Base-by-base conservation (phyloP, 2,113 vertebrate species). In the Hoplias malabaricus region DNA sequence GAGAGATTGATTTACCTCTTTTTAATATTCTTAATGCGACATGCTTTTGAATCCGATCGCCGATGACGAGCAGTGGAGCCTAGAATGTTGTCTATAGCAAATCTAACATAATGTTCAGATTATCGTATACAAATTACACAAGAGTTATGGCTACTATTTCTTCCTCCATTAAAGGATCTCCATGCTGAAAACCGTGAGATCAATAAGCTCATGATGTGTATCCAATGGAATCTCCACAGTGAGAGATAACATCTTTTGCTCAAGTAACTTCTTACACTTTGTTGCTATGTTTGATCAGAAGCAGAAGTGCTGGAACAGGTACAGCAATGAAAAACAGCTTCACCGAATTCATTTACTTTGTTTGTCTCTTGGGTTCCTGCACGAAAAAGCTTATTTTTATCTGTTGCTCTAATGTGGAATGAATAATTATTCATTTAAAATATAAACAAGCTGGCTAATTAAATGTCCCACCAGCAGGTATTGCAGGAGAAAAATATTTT, bases 1-100 rank as follows among this genome's bases (percentile, higher is more conserved):
- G 81, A 86, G 82, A 76, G 83, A 82, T 83, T 76, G 68, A 83
- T 82, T 75, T 43, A 66, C 10, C 53, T 33, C 23, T 27, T 46
- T 53, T 63, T 63, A n/a, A 33, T 33, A 63, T 36, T 63, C 31
- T 63, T 36, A 36, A 34, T 36, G 14, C 36, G 10, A 62, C 57
- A n/a, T 33, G 13, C 19, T 21, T 63, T 63, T 63, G 34, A 63
- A 63, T 63, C 59, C 59, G 36, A 21, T 8, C 59, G 21, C 7
- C 21, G 33, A 63, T 10, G 34, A 63, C 59, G 36, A n/a, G 59
- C 29, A 21, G 62, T 61, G 19, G 14, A 33, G 31, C 11, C 29
- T 23, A n/a, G 31, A 63, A 36, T 34, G 34, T 19, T 33, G 19
- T 36, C 5, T 19, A 34, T 16, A 62, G 21, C 33, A 16, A 16